Percentiles rank a stretch among this genome's conserved stretches.
Evolutionary conservation across 1,140 invertebrate genomes (phyloP).

Genomic region (Heliconius melpomene): DNA sequence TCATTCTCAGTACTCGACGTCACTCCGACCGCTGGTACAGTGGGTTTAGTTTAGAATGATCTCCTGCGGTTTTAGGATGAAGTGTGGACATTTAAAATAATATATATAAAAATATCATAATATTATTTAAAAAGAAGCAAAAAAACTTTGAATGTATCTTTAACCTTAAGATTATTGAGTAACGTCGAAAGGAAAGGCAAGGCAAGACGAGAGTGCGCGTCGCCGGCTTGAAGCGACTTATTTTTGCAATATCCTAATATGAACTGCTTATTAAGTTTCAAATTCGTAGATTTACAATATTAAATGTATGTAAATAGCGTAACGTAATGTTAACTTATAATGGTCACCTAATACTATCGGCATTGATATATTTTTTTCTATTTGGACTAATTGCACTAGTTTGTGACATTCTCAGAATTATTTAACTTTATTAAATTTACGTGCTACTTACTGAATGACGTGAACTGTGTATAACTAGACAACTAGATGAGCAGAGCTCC

Average conservation of each 20-base stretch:
- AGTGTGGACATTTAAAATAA: not conserved
- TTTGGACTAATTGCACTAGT: too few species aligned
- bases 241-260: slow-evolving; percentile 15
- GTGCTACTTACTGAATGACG: too few species aligned
- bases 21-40: too few species aligned
- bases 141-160: not conserved
- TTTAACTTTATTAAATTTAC: too few species aligned
- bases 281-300: not conserved
- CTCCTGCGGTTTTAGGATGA: too few species aligned
- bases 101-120: not conserved
- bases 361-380: too few species aligned
- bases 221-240: not conserved
- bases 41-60: too few species aligned
- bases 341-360: not conserved
- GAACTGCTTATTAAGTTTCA: not conserved
- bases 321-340: not conserved
- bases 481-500: not conserved
- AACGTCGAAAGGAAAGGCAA: slow-evolving; percentile 17
- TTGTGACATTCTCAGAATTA: too few species aligned
- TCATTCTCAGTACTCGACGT: too few species aligned
- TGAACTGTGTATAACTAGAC: not conserved
- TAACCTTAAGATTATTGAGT: slow-evolving; percentile 20
- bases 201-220: not conserved
- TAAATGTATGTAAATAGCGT: not conserved
- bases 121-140: not conserved